These are phyloP conservation scores for Himalopsyche anomala DNA, from an alignment of 2,888 invertebrate species.

Conservation along the genomic window DNA sequence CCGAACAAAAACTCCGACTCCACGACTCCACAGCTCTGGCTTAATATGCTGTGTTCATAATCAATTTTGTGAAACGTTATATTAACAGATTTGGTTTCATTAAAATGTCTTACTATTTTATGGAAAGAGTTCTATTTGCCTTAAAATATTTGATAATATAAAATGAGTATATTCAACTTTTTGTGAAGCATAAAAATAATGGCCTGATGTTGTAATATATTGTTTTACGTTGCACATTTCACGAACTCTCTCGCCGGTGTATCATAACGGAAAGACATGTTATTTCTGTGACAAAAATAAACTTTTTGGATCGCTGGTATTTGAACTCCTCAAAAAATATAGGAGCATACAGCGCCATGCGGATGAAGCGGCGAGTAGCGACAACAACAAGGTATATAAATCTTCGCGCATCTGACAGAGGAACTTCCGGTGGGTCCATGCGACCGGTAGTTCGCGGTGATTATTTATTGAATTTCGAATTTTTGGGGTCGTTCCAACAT, in stretches of 20 bases:
- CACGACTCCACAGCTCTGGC: too few species aligned
- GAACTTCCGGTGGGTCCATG: slow-evolving; percentile 62
- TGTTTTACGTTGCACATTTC: too few species aligned
- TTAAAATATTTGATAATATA: too few species aligned
- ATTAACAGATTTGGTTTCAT: too few species aligned
- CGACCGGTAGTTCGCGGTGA: slow-evolving; percentile 62
- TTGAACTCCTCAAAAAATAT: slow-evolving; percentile 28
- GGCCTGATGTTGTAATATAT: too few species aligned
- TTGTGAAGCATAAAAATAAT: too few species aligned
- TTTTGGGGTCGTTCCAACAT: slow-evolving; percentile 63
- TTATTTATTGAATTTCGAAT: slow-evolving; percentile 65
- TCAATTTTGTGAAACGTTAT: too few species aligned
- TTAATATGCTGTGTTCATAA: too few species aligned
- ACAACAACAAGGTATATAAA: slow-evolving; percentile 57
- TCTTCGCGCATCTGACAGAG: slow-evolving; percentile 62
- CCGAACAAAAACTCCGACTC: too few species aligned
- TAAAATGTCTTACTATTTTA: too few species aligned
- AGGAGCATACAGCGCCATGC: slow-evolving; percentile 17
- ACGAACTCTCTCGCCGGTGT: background rate
- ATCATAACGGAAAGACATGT: background rate
- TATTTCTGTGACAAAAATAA: slow-evolving; percentile 26
- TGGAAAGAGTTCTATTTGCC: too few species aligned
- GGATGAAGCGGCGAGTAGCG: slow-evolving; percentile 46
- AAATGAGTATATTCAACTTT: too few species aligned
- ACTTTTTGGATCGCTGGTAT: background rate